Percentiles rank a stretch among this genome's conserved stretches.
Evolutionary conservation across 2,113 vertebrate species (phyloP).

Genomic region (Edolisoma coerulescens): DNA sequence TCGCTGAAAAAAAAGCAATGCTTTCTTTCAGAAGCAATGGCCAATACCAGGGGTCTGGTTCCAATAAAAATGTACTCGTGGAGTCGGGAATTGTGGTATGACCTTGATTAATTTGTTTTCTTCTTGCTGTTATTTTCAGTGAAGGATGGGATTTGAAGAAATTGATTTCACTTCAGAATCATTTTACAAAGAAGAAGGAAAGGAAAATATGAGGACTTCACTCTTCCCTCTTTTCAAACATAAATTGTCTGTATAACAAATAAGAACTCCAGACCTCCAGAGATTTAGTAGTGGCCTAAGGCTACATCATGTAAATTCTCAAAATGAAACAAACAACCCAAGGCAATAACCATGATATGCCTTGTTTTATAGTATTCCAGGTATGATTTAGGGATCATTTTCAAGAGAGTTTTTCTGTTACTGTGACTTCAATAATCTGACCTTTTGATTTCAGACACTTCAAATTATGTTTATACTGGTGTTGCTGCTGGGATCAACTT

Average conservation of each 20-base stretch:
- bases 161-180: not conserved
- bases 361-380: not conserved
- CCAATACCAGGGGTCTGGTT: not conserved
- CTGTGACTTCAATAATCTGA: not conserved
- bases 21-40: not conserved
- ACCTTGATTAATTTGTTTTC: not conserved
- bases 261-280: no score
- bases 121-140: constrained; percentile 28
- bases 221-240: not conserved
- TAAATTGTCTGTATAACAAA: not conserved
- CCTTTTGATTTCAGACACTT: not conserved
- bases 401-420: not conserved
- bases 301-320: not conserved
- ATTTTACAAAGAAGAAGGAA: not conserved
- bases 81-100: not conserved
- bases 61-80: not conserved
- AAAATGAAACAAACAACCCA: not conserved
- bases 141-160: not conserved
- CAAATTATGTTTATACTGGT: not conserved
- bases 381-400: not conserved
- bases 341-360: not conserved
- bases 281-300: not conserved
- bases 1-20: not conserved
- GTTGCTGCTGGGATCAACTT: not conserved
- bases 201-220: not conserved